phyloP scores from a whole-genome alignment of 2,113 vertebrate species.

The Dendropsophus ebraccatus region DNA sequence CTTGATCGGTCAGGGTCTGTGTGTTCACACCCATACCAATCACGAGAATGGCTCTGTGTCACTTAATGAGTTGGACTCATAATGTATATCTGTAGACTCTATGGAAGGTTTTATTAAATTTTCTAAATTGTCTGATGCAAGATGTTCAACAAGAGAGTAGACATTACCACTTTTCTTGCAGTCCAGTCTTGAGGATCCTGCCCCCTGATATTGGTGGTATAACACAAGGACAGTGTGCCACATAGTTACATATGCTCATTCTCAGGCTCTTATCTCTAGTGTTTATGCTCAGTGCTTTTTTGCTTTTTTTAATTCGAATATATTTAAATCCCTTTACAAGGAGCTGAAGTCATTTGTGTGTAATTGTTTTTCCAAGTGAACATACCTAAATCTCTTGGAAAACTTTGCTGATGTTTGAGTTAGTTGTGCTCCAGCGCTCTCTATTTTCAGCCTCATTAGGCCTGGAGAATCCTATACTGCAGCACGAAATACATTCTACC shows the following conservation, averaged over 20 bases:
- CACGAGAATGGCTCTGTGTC: too few relatives aligned
- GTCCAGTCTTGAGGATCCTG: too few relatives aligned
- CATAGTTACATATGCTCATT: not conserved
- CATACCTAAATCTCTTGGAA: not conserved
- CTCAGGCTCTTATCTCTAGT: not conserved
- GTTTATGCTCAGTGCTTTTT: not conserved
- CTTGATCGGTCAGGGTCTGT: too few relatives aligned
- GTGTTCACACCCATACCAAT: too few relatives aligned
- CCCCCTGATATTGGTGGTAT: not conserved
- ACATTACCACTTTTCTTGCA: too few relatives aligned
- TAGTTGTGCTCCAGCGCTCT: conserved; percentile 46
- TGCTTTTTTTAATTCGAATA: not conserved
- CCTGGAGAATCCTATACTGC: conserved; percentile 2
- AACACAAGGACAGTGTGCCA: not conserved
- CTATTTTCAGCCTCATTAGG: conserved; percentile 59
- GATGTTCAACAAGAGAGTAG: too few relatives aligned
- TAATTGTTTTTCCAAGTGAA: not conserved
- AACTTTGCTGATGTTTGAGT: conserved; percentile 49
- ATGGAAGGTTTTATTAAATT: too few relatives aligned
- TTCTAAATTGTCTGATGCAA: too few relatives aligned
- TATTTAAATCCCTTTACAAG: not conserved
- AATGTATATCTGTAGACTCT: too few relatives aligned
- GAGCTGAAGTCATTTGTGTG: not conserved
- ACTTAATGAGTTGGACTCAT: too few relatives aligned
- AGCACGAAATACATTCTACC: conserved; percentile 28